A percentile compares a stretch with the other conserved stretches of the same genome.
These are phyloP conservation scores for Ophonus ardosiacus DNA, from an alignment of 2,888 invertebrate genomes.

Conservation along the genomic window DNA sequence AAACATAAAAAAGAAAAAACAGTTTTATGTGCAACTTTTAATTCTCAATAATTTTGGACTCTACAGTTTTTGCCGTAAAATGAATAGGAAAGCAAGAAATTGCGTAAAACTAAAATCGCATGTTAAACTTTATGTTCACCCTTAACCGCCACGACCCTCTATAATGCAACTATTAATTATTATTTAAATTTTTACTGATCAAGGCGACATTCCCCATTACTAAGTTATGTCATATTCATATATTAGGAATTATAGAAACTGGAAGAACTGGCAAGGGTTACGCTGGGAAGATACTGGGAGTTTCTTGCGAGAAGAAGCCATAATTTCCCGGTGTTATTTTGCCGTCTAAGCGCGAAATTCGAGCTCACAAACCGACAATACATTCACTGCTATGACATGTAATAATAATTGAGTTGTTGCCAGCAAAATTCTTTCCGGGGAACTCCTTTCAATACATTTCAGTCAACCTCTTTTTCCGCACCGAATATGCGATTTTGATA, in stretches of 20 bases:
- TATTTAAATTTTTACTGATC: no score
- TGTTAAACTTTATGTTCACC: no score
- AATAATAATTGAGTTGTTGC: slow-evolving; percentile 40
- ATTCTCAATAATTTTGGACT: no score
- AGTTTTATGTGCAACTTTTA: no score
- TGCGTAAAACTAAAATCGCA: no score
- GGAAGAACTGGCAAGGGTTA: not conserved
- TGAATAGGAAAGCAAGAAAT: no score
- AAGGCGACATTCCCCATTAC: no score
- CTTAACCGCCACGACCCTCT: no score
- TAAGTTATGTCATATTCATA: not conserved
- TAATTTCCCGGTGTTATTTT: slow-evolving; percentile 40
- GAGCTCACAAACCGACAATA: slow-evolving; percentile 21
- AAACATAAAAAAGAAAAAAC: no score
- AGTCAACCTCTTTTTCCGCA: not conserved
- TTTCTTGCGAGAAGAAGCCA: not conserved
- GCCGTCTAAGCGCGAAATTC: slow-evolving; percentile 37
- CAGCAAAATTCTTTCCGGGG: slow-evolving; percentile 12
- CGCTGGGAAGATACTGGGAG: not conserved
- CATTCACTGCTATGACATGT: slow-evolving; percentile 30
- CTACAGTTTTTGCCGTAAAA: no score
- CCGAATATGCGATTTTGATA: slow-evolving; percentile 14
- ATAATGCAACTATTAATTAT: no score
- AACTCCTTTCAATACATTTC: slow-evolving; percentile 30
- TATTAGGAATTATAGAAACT: not conserved